Percentiles rank a stretch among this genome's conserved stretches.
phyloP scores from a whole-genome alignment of 2,888 invertebrate species.

The Synergus japonicus region DNA sequence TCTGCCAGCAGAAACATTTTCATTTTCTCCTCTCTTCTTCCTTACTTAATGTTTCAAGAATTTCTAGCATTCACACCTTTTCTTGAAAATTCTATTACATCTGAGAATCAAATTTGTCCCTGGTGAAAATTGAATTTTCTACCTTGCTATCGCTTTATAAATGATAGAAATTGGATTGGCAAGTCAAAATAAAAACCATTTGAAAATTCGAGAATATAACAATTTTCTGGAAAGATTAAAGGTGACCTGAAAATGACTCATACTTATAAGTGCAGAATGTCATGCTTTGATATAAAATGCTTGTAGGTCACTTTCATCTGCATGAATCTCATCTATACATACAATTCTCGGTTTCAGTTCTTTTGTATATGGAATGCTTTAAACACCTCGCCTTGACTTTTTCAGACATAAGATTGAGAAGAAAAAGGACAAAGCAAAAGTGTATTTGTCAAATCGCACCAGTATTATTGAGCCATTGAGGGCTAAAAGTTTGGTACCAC shows the following conservation, averaged over 20 bases:
- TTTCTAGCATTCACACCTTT: background rate
- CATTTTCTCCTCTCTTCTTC: slow-evolving; percentile 1
- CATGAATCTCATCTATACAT: background rate
- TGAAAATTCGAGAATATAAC: background rate
- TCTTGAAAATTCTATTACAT: slow-evolving; percentile 10
- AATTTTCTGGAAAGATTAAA: background rate
- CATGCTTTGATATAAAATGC: slow-evolving; percentile 18
- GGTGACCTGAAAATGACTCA: background rate
- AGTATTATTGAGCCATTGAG: background rate
- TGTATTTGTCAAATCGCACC: background rate
- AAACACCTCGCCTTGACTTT: background rate
- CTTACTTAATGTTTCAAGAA: slow-evolving; percentile 28
- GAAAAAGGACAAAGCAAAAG: background rate
- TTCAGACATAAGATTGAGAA: background rate
- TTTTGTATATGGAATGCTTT: background rate
- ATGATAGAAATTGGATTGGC: background rate
- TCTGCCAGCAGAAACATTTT: slow-evolving; percentile 26
- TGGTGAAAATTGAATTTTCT: slow-evolving; percentile 14
- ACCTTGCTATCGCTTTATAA: background rate
- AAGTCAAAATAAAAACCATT: background rate
- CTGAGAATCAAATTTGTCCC: slow-evolving; percentile 3
- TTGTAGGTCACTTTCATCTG: slow-evolving; percentile 4
- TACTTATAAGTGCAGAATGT: background rate
- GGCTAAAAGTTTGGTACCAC: background rate
- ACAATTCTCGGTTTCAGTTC: background rate